Percentiles rank a stretch among this genome's conserved stretches.
Conservation (phyloP, 1,140 invertebrate genomes). For the Dolichoris vasculosae region DNA sequence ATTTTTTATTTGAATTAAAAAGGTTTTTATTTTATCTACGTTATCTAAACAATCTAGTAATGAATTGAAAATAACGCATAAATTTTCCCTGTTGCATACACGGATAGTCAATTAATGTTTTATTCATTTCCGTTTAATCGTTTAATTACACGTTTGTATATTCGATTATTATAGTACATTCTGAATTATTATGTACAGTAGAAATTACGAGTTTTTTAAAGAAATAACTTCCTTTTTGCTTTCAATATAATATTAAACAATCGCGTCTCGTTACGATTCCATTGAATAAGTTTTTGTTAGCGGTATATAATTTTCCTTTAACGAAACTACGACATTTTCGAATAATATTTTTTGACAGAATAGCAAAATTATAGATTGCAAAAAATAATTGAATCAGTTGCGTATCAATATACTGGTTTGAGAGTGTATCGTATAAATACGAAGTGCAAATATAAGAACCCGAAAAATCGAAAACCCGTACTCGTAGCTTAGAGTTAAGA, state of each 20-base stretch:
- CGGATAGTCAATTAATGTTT: neutral
- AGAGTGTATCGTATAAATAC: no score
- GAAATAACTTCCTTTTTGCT: no score
- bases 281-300: no score
- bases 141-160: neutral
- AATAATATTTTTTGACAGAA: no score
- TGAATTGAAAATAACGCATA: neutral
- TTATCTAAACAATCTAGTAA: neutral
- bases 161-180: neutral
- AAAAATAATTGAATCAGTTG: no score
- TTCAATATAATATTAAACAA: no score
- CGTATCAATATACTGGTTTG: no score
- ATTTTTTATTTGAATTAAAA: no score
- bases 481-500: neutral
- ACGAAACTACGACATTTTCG: no score
- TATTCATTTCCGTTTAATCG: conserved; percentile 14
- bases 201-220: neutral
- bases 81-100: neutral
- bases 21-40: neutral
- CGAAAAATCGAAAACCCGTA: neutral
- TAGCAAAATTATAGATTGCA: no score
- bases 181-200: neutral
- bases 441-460: neutral
- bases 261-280: no score
- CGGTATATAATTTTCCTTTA: no score